Percentiles rank a stretch among this genome's conserved stretches.
phyloP scores from a whole-genome alignment of 2,797 vertebrate species.

The Fistularia tabacaria region DNA sequence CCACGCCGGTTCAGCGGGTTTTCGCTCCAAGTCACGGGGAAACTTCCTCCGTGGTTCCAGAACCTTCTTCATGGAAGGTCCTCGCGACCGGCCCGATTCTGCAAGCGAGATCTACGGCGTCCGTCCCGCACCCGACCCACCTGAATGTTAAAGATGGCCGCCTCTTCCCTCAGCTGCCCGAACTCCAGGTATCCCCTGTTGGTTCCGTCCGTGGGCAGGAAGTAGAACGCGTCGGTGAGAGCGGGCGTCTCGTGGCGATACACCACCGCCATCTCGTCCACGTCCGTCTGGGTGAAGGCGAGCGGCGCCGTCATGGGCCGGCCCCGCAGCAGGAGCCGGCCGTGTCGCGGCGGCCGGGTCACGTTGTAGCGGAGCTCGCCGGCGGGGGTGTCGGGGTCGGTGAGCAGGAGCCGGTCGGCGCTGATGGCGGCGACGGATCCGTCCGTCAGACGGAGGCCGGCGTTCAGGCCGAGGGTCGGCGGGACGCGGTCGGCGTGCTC shows the following conservation, averaged over 20 bases:
- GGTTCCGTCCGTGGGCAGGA: slow-evolving; percentile 66
- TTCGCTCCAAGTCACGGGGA: no score
- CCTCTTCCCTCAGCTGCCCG: slow-evolving; percentile 67
- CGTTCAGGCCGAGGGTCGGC: slow-evolving; percentile 60
- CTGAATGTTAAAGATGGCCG: slow-evolving; percentile 67
- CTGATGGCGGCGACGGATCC: slow-evolving; percentile 46
- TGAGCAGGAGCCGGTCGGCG: slow-evolving; percentile 60
- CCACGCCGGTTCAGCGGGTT: no score
- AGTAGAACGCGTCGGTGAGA: slow-evolving; percentile 66
- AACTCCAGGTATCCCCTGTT: slow-evolving; percentile 70
- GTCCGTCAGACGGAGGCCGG: slow-evolving; percentile 60
- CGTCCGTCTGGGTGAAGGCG: slow-evolving; percentile 68
- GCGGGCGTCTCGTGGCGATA: slow-evolving; percentile 59
- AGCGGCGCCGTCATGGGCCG: slow-evolving; percentile 11
- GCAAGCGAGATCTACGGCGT: slow-evolving; percentile 2
- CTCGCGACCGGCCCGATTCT: no score
- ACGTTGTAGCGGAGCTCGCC: slow-evolving; percentile 61
- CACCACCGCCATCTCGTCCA: slow-evolving; percentile 64
- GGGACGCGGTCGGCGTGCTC: slow-evolving; percentile 62
- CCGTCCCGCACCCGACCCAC: no score
- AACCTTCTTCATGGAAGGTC: no score
- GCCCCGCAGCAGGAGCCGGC: slow-evolving; percentile 63
- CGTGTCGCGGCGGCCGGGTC: slow-evolving; percentile 57
- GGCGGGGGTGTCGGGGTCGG: slow-evolving; percentile 64
- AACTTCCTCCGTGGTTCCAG: neutral